A percentile compares a stretch with the other conserved stretches of the same genome.
Evolutionary conservation across 2,113 vertebrate species (phyloP).

Genomic region (Thunnus maccoyii): DNA sequence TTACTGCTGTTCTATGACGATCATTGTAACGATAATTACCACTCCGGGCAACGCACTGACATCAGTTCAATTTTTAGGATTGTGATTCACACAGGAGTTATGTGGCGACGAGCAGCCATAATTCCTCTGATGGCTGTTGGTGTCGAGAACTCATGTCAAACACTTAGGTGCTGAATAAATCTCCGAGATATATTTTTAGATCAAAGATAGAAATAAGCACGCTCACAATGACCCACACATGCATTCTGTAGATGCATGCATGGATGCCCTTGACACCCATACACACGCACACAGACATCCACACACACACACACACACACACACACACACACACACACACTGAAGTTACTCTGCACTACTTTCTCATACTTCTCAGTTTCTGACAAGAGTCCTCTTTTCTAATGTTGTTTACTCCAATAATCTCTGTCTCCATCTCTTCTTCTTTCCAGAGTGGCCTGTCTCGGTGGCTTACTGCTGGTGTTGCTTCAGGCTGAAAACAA

Average conservation of each 20-base stretch:
- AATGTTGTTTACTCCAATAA: slow-evolving; percentile 55
- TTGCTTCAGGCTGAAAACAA: slow-evolving; percentile 81
- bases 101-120: slow-evolving; percentile 59
- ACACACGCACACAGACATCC: slow-evolving; percentile 1
- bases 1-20: slow-evolving; percentile 67
- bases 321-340: slow-evolving; percentile 23
- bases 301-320: slow-evolving; percentile 22
- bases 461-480: slow-evolving; percentile 79
- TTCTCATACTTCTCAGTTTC: slow-evolving; percentile 44
- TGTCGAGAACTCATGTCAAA: slow-evolving; percentile 62
- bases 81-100: slow-evolving; percentile 71
- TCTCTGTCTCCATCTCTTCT: slow-evolving; percentile 54
- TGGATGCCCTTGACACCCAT: slow-evolving; percentile 23
- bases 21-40: slow-evolving; percentile 70
- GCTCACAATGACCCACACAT: slow-evolving; percentile 43
- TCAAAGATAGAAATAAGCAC: slow-evolving; percentile 62
- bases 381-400: slow-evolving; percentile 55
- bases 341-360: slow-evolving; percentile 43
- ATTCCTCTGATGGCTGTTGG: slow-evolving; percentile 32
- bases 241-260: slow-evolving; percentile 32
- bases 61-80: slow-evolving; percentile 75
- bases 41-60: slow-evolving; percentile 72
- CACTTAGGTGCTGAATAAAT: slow-evolving; percentile 67
- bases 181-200: slow-evolving; percentile 62
- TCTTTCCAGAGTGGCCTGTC: slow-evolving; percentile 48